Evolutionary conservation across 2,797 vertebrate species (phyloP).

Genomic region (Rhodeus uyekii): DNA sequence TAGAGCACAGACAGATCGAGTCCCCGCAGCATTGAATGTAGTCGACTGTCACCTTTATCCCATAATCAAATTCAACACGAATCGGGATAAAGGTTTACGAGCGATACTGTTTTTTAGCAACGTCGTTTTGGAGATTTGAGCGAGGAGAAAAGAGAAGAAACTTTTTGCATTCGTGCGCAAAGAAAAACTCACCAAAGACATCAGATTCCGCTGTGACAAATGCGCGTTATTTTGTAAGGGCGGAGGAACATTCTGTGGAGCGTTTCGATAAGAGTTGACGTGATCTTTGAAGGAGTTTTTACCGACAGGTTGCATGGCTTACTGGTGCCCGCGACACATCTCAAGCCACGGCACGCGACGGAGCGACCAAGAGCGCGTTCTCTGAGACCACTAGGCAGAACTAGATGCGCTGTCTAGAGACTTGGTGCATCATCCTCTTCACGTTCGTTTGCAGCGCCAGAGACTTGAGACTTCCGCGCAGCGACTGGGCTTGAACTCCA

Average conservation of each 20-base stretch:
- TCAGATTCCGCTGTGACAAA: constrained; percentile 40
- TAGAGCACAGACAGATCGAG: constrained; percentile 80
- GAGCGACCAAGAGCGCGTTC: constrained; percentile 51
- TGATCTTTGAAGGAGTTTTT: constrained; percentile 55
- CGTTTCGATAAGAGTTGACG: constrained; percentile 41
- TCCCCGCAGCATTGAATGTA: constrained; percentile 83
- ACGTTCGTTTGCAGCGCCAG: constrained; percentile 49
- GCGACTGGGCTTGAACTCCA: constrained; percentile 72
- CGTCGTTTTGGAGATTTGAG: constrained; percentile 70
- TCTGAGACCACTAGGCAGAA: constrained; percentile 60
- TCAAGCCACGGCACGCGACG: constrained; percentile 54
- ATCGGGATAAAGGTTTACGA: constrained; percentile 61
- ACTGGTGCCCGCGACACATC: constrained; percentile 59
- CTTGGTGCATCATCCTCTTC: constrained; percentile 64
- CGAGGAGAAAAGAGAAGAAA: constrained; percentile 59
- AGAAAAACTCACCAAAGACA: constrained; percentile 64
- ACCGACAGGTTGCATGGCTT: constrained; percentile 61
- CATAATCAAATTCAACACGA: constrained; percentile 67
- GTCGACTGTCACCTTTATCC: constrained; percentile 74
- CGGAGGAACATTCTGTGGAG: constrained; percentile 27
- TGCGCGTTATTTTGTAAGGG: constrained; percentile 46
- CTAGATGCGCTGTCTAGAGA: constrained; percentile 73
- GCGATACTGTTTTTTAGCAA: constrained; percentile 53
- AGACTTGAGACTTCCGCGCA: constrained; percentile 70
- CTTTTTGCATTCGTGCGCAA: constrained; percentile 58